Conservation (phyloP, 2,113 vertebrate species). For the Sinosuthora webbiana region DNA sequence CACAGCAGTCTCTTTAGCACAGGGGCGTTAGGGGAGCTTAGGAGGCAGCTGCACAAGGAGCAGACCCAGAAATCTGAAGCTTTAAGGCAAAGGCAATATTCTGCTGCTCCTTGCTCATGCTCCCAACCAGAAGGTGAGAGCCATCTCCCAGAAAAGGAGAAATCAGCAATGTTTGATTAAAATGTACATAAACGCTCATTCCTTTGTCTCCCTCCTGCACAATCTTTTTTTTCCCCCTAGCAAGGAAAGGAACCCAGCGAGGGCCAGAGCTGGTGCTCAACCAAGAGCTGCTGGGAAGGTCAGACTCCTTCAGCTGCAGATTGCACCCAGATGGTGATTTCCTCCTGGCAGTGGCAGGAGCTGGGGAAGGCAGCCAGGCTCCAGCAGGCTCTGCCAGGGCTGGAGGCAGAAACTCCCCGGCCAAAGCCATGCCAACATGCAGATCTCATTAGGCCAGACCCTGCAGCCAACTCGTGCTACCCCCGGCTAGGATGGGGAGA, state of each 20-base stretch:
- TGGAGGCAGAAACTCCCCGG: neutral
- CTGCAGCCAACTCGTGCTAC: neutral
- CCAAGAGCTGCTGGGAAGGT: neutral
- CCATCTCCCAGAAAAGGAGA: rapidly evolving
- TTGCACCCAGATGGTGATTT: constrained; percentile 45
- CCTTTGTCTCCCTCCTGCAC: neutral
- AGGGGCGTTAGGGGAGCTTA: neutral
- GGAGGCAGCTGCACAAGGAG: neutral
- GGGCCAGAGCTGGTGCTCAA: neutral
- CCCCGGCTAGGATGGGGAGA: neutral
- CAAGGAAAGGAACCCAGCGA: neutral
- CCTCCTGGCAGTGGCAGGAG: constrained; percentile 5
- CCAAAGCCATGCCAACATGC: neutral
- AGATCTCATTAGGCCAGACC: neutral
- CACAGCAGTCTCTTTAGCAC: neutral
- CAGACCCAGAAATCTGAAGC: neutral
- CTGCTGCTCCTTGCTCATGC: neutral
- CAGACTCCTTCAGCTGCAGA: neutral
- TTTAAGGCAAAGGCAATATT: neutral
- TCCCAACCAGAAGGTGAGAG: neutral
- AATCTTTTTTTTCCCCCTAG: too few species aligned
- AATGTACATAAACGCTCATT: neutral
- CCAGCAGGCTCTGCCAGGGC: neutral
- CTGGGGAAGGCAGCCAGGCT: constrained; percentile 13
- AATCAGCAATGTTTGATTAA: neutral